Conservation (phyloP, 2,888 invertebrate genomes). For the Andrena praecox region DNA sequence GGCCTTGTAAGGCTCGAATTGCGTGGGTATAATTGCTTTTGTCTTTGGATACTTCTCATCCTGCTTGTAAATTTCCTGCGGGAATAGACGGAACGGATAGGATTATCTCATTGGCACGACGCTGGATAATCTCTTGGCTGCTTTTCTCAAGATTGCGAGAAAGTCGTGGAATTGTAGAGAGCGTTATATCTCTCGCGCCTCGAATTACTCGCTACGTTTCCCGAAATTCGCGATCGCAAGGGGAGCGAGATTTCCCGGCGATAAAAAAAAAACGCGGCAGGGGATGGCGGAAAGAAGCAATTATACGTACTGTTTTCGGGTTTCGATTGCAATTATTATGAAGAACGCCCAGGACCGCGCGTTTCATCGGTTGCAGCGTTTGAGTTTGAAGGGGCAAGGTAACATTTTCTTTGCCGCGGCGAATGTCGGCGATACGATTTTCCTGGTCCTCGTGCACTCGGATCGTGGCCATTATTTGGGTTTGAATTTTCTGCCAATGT, state of each 20-base stretch:
- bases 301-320: slow-evolving; percentile 86
- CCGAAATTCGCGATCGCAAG: background rate
- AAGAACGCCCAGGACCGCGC: slow-evolving; percentile 89
- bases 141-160: background rate
- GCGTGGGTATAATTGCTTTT: slow-evolving; percentile 83
- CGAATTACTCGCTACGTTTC: background rate
- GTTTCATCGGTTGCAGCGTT: slow-evolving; percentile 83
- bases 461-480: slow-evolving; percentile 89
- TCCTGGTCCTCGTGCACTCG: slow-evolving; percentile 92
- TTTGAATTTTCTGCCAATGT: slow-evolving; percentile 44
- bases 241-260: background rate
- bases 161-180: background rate
- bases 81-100: slow-evolving; percentile 15
- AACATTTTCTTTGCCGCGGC: slow-evolving; percentile 86
- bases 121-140: background rate
- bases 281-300: background rate
- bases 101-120: background rate
- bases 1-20: slow-evolving; percentile 91
- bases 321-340: slow-evolving; percentile 87
- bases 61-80: slow-evolving; percentile 77
- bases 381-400: slow-evolving; percentile 80
- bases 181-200: background rate
- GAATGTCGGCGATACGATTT: slow-evolving; percentile 87
- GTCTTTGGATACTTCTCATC: slow-evolving; percentile 81
- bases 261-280: slow-evolving; percentile 59